Conservation (phyloP, 2,888 invertebrate genomes). For the Leptinotarsa rubiginosa region DNA sequence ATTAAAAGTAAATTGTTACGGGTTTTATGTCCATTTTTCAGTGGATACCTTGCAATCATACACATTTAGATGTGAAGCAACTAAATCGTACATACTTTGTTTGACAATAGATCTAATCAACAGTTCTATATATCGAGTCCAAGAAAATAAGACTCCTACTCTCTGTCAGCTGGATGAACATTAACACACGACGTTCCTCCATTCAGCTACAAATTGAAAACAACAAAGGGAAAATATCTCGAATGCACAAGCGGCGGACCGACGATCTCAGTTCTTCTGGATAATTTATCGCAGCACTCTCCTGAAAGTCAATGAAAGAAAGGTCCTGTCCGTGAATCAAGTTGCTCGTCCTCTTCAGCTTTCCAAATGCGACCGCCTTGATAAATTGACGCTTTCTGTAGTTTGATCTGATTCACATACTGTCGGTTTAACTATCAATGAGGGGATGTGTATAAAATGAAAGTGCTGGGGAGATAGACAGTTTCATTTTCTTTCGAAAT, state of each 20-base stretch:
- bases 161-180: not conserved
- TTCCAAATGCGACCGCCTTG: slow-evolving; percentile 55
- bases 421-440: slow-evolving; percentile 14
- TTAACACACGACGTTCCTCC: not conserved
- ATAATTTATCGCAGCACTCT: slow-evolving; percentile 65
- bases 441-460: not conserved
- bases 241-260: slow-evolving; percentile 52
- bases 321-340: slow-evolving; percentile 55
- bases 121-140: not conserved
- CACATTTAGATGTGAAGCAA: too few species aligned
- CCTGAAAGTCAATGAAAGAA: slow-evolving; percentile 63
- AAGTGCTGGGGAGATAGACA: not conserved
- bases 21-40: too few species aligned
- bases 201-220: slow-evolving; percentile 12
- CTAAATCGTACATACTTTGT: too few species aligned
- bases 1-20: too few species aligned
- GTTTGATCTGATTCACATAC: slow-evolving; percentile 53
- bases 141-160: too few species aligned
- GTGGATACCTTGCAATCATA: too few species aligned
- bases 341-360: slow-evolving; percentile 57
- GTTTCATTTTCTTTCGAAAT: not conserved
- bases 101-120: not conserved
- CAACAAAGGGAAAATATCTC: slow-evolving; percentile 29
- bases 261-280: slow-evolving; percentile 62
- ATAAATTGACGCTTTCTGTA: slow-evolving; percentile 60